phyloP scores from a whole-genome alignment of 2,113 vertebrate genomes.

The Apteryx mantelli region DNA sequence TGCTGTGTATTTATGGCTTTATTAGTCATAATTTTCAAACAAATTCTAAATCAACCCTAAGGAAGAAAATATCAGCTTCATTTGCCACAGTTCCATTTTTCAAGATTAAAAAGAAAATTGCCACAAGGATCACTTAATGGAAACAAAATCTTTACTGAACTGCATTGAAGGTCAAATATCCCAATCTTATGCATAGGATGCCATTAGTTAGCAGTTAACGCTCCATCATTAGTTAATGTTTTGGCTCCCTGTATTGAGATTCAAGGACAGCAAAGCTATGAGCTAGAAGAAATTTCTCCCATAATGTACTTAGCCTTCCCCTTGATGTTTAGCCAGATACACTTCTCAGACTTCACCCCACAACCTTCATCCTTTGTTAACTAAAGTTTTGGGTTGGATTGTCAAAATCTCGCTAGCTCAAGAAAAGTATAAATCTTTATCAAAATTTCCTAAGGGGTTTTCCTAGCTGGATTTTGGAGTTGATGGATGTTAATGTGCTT shows the following conservation, averaged over 20 bases:
- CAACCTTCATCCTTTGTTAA: not conserved
- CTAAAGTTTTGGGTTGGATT: not conserved
- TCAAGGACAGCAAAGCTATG: not conserved
- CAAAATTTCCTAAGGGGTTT: constrained; percentile 30
- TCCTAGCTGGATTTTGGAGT: not conserved
- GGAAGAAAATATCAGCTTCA: not conserved
- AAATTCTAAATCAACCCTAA: not conserved
- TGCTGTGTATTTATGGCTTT: constrained; percentile 9
- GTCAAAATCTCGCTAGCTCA: constrained; percentile 42
- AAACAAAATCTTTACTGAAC: constrained; percentile 27
- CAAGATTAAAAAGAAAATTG: constrained; percentile 25
- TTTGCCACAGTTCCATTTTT: constrained; percentile 33
- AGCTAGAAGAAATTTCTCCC: not conserved
- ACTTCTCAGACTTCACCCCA: not conserved
- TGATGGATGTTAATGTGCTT: constrained; percentile 64
- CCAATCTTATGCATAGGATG: not conserved
- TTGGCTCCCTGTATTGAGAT: not conserved
- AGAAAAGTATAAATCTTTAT: constrained; percentile 60
- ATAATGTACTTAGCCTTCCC: not conserved
- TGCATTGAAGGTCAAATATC: not conserved
- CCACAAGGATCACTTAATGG: not conserved
- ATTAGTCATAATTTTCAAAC: constrained; percentile 27
- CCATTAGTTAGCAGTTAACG: not conserved
- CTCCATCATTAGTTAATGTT: not conserved
- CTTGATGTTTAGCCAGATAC: not conserved